Evolutionary conservation across 2,888 invertebrate species (phyloP).

Genomic region (Ormyrus thymus): DNA sequence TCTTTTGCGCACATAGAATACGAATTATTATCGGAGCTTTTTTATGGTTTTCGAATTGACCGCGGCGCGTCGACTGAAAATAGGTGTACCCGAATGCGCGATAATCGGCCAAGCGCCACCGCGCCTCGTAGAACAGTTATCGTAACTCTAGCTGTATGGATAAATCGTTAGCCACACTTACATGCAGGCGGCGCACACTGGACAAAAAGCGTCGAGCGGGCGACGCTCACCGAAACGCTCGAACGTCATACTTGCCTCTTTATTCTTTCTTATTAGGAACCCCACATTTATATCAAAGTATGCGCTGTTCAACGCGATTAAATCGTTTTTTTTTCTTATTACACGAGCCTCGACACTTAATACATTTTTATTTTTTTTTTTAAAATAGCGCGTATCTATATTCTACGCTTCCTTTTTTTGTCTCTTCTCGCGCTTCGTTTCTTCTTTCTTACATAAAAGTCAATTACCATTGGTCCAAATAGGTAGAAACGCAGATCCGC

Average conservation of each 20-base stretch:
- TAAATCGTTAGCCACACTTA: conserved; percentile 14
- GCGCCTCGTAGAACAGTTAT: too few species aligned
- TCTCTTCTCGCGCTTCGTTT: background rate
- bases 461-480: conserved; percentile 67
- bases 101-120: too few species aligned
- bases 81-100: too few species aligned
- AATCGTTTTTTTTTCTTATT: conserved; percentile 7
- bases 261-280: conserved; percentile 59
- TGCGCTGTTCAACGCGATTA: conserved; percentile 52
- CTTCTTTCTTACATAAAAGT: conserved; percentile 64
- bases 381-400: conserved; percentile 22
- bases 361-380: conserved; percentile 12
- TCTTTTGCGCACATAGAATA: too few species aligned
- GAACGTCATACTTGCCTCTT: background rate
- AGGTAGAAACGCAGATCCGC: conserved; percentile 52
- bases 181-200: background rate
- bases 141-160: background rate
- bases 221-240: too few species aligned
- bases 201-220: background rate
- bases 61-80: too few species aligned
- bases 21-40: too few species aligned
- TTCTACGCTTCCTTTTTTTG: conserved; percentile 16
- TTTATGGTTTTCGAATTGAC: too few species aligned
- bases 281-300: conserved; percentile 59
- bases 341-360: conserved; percentile 61